Base-by-base conservation (phyloP, 1,140 invertebrate genomes). In the Ditylenchus dipsaci region DNA sequence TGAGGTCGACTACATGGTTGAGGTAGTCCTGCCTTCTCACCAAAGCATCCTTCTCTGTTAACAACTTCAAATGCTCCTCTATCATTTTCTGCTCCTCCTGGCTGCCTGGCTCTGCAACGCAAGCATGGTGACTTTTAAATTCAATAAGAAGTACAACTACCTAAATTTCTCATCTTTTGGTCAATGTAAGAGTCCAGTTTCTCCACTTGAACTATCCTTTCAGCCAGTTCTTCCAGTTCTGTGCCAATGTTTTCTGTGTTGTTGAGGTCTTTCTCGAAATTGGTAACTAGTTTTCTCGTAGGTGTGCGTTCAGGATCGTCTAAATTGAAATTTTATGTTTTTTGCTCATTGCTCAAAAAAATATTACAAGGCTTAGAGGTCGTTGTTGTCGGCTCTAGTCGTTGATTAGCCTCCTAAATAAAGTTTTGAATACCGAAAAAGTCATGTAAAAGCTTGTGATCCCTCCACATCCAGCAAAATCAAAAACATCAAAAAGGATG, bases 11-110 rank as follows among this genome's bases (percentile, higher is more conserved):
- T 13, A 74, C 56, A 49, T 67, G 67, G 26, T 76, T 76, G 29
- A 75, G 67, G 33, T 76, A 70, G 56, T 76, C 67, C 45, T 76
- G 73, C 30, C 64, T 60, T 33, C 68, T 33, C 15, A 76, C 75
- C 13, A 76, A 67, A 3, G 63, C 56, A 29, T 73, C 68, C n/a
- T 66, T 74, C 38, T 76, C 75, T 33, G 74, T 73, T 13, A 63
- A 59, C 47, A 76, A 69, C 19, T 67, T 26, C 17, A 76, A 19
- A 27, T 72, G 67, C 13, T 69, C 60, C 17, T 26, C 38, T 5
- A 74, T 49, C 21, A 70, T 23, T 38, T 58, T 49, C 58, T 66
- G 38, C 53, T 76, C 74, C n/a, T 76, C 75, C 19, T 61, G 49
- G 56, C 65, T 69, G 26, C 63, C 71, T 8, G 43, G 56, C 42